These are phyloP conservation scores for Diuraphis noxia DNA, from an alignment of 1,140 invertebrate genomes.

Conservation along the genomic window DNA sequence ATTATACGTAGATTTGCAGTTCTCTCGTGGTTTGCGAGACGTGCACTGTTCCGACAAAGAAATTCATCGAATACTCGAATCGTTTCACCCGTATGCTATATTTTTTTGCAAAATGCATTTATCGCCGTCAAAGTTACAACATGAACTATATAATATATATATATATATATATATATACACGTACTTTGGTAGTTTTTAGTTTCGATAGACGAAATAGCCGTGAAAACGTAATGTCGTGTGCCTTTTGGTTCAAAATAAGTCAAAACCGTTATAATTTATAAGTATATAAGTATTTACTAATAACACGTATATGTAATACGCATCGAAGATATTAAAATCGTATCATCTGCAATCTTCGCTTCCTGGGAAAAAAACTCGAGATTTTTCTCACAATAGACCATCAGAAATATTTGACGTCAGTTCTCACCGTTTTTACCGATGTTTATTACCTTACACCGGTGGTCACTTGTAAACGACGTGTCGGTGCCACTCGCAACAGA, in stretches of 20 bases:
- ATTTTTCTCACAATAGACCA: slow-evolving; percentile 11
- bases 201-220: not conserved
- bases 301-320: not conserved
- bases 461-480: slow-evolving; percentile 28
- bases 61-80: not conserved
- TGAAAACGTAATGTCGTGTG: not conserved
- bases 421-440: slow-evolving; percentile 38
- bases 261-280: too few species aligned
- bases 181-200: not conserved
- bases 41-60: not conserved
- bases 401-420: slow-evolving; percentile 22
- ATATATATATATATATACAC: not conserved
- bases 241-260: not conserved
- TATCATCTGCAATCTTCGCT: slow-evolving; percentile 1
- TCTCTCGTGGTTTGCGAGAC: not conserved
- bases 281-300: not conserved
- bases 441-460: slow-evolving; percentile 10
- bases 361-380: not conserved
- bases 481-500: not conserved
- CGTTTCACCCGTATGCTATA: not conserved
- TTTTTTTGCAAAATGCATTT: not conserved
- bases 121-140: not conserved
- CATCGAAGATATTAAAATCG: slow-evolving; percentile 20
- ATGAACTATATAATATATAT: not conserved
- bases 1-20: not conserved